Evolutionary conservation across 2,888 invertebrate genomes (phyloP).

Genomic region (Hypomecis atomaria): DNA sequence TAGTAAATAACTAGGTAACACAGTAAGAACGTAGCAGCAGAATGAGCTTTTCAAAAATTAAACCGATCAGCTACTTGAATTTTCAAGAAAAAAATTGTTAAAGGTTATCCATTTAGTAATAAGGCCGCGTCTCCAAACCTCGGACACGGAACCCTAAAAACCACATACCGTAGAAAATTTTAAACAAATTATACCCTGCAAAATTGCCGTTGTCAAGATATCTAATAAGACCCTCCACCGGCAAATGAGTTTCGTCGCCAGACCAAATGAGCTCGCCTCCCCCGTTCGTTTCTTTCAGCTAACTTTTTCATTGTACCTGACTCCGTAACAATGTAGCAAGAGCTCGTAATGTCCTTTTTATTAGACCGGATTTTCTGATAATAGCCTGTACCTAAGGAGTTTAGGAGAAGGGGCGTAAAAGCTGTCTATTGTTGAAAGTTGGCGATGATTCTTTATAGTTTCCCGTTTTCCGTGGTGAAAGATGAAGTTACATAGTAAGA

Average conservation of each 20-base stretch:
- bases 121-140: neutral
- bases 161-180: constrained; percentile 6
- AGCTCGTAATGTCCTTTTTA: constrained; percentile 30
- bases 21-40: too few species aligned
- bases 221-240: constrained; percentile 15
- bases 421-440: constrained; percentile 26
- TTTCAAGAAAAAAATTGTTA: neutral
- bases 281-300: constrained; percentile 17
- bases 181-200: constrained; percentile 18
- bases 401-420: constrained; percentile 24
- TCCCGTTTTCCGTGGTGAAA: constrained; percentile 18
- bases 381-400: constrained; percentile 24
- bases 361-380: constrained; percentile 31
- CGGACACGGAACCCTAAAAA: neutral
- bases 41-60: too few species aligned
- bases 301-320: constrained; percentile 32
- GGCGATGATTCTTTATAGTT: constrained; percentile 23
- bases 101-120: neutral
- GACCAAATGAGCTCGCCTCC: constrained; percentile 26
- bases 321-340: constrained; percentile 23
- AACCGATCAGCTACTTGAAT: neutral
- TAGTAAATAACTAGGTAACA: too few species aligned
- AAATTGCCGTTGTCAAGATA: constrained; percentile 19
- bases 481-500: constrained; percentile 20
- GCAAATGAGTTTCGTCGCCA: constrained; percentile 25